Evolutionary conservation across 2,888 invertebrate genomes (phyloP).

Genomic region (Macroteleia sp.): DNA sequence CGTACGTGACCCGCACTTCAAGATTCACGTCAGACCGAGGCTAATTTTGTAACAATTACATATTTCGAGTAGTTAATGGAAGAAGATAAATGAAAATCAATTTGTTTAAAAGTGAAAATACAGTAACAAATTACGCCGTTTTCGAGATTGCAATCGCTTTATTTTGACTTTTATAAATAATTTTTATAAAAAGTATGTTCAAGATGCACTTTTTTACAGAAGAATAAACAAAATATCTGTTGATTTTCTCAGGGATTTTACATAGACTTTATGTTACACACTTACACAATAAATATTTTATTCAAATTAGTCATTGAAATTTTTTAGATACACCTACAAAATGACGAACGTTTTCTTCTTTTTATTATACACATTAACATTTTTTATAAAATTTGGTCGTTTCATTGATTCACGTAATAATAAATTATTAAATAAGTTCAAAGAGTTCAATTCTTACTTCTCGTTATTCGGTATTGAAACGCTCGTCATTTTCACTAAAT

Average conservation of each 20-base stretch:
- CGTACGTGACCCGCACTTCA: slow-evolving; percentile 56
- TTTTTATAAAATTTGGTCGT: neutral
- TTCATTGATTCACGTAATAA: neutral
- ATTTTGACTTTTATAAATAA: slow-evolving; percentile 55
- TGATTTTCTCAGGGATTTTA: slow-evolving; percentile 10
- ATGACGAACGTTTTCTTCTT: slow-evolving; percentile 28
- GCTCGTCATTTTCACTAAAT: slow-evolving; percentile 28
- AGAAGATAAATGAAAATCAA: slow-evolving; percentile 14
- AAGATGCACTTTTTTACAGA: slow-evolving; percentile 44
- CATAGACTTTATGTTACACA: slow-evolving; percentile 47
- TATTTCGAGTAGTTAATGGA: slow-evolving; percentile 21
- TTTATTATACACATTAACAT: too few species aligned
- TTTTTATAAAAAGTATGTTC: slow-evolving; percentile 54
- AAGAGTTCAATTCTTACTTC: too few species aligned
- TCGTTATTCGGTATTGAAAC: too few species aligned
- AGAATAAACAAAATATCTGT: slow-evolving; percentile 45
- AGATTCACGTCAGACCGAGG: too few species aligned
- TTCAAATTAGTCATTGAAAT: slow-evolving; percentile 21
- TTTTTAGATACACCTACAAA: slow-evolving; percentile 22
- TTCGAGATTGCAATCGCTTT: slow-evolving; percentile 16
- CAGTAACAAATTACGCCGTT: neutral
- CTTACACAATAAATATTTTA: slow-evolving; percentile 49
- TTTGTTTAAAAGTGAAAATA: slow-evolving; percentile 6
- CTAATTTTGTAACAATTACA: slow-evolving; percentile 45
- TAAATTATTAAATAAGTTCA: slow-evolving; percentile 4